Evolutionary conservation across 2,888 invertebrate species (phyloP).

Genomic region (Lysandra coridon): DNA sequence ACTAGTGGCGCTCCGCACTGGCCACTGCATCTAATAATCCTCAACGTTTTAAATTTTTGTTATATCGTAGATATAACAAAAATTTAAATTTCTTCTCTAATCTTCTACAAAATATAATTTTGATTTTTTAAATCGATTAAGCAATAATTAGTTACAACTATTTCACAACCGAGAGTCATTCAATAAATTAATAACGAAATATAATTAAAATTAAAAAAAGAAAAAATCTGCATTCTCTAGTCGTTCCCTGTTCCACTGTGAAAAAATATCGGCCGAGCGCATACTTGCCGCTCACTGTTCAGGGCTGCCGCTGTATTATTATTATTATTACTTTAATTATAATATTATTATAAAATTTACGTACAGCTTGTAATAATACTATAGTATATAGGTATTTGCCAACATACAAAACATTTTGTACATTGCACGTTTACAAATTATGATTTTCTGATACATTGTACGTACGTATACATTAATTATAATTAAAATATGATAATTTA

Average conservation of each 20-base stretch:
- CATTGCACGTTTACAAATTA: not conserved
- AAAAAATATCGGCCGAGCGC: slow-evolving; percentile 77
- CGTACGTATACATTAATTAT: too few species aligned
- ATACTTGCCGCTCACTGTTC: slow-evolving; percentile 58
- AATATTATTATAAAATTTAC: not conserved
- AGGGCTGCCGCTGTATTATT: slow-evolving; percentile 61
- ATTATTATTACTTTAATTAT: slow-evolving; percentile 55
- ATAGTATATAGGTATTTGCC: not conserved
- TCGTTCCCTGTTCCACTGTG: slow-evolving; percentile 55
- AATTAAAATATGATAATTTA: too few species aligned
- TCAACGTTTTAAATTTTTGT: too few species aligned
- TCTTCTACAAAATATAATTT: not conserved
- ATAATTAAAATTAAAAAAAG: slow-evolving; percentile 40
- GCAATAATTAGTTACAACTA: not conserved
- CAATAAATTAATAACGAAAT: slow-evolving; percentile 18
- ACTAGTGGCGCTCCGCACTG: too few species aligned
- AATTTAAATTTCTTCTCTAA: too few species aligned
- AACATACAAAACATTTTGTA: not conserved
- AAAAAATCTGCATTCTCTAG: slow-evolving; percentile 50
- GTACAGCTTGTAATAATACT: not conserved
- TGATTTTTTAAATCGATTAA: not conserved
- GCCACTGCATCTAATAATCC: too few species aligned
- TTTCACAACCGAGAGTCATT: slow-evolving; percentile 22
- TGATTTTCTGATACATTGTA: not conserved
- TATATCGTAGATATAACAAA: too few species aligned